Conservation (phyloP, 2,113 vertebrate genomes). For the Hemichromis elongatus region DNA sequence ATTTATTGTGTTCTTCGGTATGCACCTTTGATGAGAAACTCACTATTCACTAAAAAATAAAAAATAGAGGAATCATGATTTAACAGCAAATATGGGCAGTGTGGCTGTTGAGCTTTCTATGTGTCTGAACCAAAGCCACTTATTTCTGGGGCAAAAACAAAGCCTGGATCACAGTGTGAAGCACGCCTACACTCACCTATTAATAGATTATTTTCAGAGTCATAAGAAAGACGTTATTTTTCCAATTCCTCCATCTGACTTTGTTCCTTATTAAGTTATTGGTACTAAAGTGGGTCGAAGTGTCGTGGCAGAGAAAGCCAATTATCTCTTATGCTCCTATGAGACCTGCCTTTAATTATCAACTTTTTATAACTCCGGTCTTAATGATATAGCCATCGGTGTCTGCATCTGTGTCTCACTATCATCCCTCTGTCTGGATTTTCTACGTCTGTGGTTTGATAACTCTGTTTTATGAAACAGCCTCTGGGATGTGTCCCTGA, state of each 20-base stretch:
- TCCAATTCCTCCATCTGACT: conserved; percentile 37
- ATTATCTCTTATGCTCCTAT: conserved; percentile 52
- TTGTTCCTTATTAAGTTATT: conserved; percentile 55
- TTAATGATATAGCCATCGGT: conserved; percentile 56
- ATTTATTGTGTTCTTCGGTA: neutral
- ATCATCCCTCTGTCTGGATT: conserved; percentile 2
- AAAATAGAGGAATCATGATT: neutral
- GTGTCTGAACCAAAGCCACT: neutral
- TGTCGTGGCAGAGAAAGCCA: conserved; percentile 54
- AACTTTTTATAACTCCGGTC: conserved; percentile 65
- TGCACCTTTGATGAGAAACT: neutral
- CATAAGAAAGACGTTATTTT: neutral
- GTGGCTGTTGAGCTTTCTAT: neutral
- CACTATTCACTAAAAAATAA: neutral
- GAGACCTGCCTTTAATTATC: conserved; percentile 70
- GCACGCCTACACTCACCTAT: neutral
- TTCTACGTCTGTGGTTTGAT: conserved; percentile 31
- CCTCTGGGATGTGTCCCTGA: neutral
- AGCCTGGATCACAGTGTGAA: neutral
- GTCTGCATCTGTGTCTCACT: neutral
- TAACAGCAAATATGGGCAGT: neutral
- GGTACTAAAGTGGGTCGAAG: conserved; percentile 63
- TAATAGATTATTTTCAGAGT: neutral
- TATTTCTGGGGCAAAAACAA: neutral
- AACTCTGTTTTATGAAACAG: conserved; percentile 41